These are phyloP conservation scores for Taxidea taxus DNA, from an alignment of 2,113 vertebrate species.

Conservation along the genomic window DNA sequence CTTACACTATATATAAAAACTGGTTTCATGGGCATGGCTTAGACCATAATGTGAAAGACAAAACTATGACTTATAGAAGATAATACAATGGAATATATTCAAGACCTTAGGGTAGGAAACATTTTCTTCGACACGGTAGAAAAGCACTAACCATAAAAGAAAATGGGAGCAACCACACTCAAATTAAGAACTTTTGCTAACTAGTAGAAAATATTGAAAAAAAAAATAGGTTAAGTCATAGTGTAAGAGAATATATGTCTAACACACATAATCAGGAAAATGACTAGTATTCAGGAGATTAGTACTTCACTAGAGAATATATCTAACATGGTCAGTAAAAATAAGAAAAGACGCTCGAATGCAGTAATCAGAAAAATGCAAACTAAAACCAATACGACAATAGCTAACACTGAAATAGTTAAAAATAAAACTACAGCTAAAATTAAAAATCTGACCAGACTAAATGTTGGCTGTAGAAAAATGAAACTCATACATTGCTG, in stretches of 20 bases:
- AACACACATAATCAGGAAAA: not conserved
- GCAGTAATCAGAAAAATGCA: not conserved
- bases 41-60: not conserved
- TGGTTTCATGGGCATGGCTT: not conserved
- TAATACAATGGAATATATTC: not conserved
- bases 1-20: not conserved
- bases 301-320: not conserved
- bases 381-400: not conserved
- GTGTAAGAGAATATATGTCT: not conserved
- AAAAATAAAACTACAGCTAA: not conserved
- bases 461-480: not conserved
- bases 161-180: not conserved
- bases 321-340: not conserved
- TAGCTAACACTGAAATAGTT: not conserved
- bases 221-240: not conserved
- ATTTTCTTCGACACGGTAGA: not conserved
- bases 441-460: not conserved
- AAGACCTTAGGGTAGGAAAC: not conserved
- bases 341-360: not conserved
- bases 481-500: not conserved
- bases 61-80: not conserved
- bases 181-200: not conserved
- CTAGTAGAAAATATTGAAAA: not conserved
- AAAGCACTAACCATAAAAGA: not conserved
- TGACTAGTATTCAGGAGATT: not conserved